These are phyloP conservation scores for Clinocottus analis DNA, from an alignment of 2,113 vertebrate species.

Conservation along the genomic window DNA sequence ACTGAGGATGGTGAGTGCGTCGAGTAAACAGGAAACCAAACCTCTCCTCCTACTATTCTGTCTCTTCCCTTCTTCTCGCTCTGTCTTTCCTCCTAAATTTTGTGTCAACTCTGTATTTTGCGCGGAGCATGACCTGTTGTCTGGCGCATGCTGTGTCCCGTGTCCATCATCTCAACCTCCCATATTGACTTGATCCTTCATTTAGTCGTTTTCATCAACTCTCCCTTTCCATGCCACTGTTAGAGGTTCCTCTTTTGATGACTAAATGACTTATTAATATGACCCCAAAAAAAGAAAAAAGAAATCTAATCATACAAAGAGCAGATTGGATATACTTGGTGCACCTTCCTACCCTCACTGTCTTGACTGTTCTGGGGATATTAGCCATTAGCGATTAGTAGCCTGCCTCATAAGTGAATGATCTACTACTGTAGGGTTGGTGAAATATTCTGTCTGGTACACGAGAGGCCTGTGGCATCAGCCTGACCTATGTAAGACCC, in stretches of 20 bases:
- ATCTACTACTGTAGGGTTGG: constrained; percentile 81
- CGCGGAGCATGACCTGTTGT: constrained; percentile 90
- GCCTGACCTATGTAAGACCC: constrained; percentile 87
- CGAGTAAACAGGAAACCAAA: constrained; percentile 70
- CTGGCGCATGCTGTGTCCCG: constrained; percentile 90
- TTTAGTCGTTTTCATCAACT: constrained; percentile 83
- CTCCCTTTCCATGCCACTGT: constrained; percentile 86
- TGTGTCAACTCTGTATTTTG: constrained; percentile 84
- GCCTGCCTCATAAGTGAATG: constrained; percentile 81
- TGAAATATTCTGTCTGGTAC: constrained; percentile 85
- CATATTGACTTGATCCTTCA: constrained; percentile 83
- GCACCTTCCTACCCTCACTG: constrained; percentile 84
- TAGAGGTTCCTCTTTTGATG: constrained; percentile 90
- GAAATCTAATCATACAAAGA: constrained; percentile 66
- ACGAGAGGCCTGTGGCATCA: constrained; percentile 86
- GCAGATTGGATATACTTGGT: constrained; percentile 79
- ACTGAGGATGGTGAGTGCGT: constrained; percentile 99
- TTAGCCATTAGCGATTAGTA: constrained; percentile 70
- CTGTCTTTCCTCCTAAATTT: constrained; percentile 55
- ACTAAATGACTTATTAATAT: constrained; percentile 68
- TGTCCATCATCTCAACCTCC: constrained; percentile 77
- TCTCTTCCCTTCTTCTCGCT: constrained; percentile 56
- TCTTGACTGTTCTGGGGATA: constrained; percentile 83
- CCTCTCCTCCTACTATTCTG: constrained; percentile 56
- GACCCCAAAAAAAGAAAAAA: constrained; percentile 59